Evolutionary conservation across 2,888 invertebrate genomes (phyloP), one percentile per base, ranked within the genome.

Genomic region (Nymphalis c-album): DNA sequence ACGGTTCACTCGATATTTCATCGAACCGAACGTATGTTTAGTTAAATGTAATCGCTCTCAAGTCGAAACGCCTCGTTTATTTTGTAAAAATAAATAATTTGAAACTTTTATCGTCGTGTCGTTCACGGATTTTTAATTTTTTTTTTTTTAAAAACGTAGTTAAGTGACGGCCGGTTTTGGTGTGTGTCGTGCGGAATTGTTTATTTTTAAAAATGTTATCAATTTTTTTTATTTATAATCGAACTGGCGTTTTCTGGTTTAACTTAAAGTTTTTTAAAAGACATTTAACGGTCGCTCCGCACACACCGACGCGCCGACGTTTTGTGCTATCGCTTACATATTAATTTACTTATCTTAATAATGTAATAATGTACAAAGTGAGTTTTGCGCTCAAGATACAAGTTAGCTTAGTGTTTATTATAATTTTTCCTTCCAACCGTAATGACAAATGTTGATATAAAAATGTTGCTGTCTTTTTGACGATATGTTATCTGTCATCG

Each of bases 341-440:
- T 77, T 84, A 85, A 82, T 84, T 82, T 84, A 82, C 83, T 82
- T 87, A 85, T 86, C 80, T 84, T 84, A 85, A 79, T 82, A 86
- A 81, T 83, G 86, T 90, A 86, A 88, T 87, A 88, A 86, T 91
- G 92, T 91, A 91, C 91, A 91, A 91, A 91, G 87, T 86, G 91
- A 87, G 91, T 90, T n/a, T 85, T 78, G 78, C 85, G 91, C 91
- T 91, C 92, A 90, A 85, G 80, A 83, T 87, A 88, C 87, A 86
- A 87, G 77, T 84, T 90, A 90, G 89, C 82, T 85, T 90, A 89
- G 86, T 82, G 77, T 78, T 85, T 81, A 83, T 79, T 80, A 77
- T 82, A 79, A 78, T 75, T 57, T n/a, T 80, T 76, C 74, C 80
- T 83, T 81, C 78, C 79, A 78, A 76, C 74, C 76, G 72, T 75